Evolutionary conservation across 2,797 vertebrate genomes (phyloP).

Genomic region (Halcyon smyrnensis): DNA sequence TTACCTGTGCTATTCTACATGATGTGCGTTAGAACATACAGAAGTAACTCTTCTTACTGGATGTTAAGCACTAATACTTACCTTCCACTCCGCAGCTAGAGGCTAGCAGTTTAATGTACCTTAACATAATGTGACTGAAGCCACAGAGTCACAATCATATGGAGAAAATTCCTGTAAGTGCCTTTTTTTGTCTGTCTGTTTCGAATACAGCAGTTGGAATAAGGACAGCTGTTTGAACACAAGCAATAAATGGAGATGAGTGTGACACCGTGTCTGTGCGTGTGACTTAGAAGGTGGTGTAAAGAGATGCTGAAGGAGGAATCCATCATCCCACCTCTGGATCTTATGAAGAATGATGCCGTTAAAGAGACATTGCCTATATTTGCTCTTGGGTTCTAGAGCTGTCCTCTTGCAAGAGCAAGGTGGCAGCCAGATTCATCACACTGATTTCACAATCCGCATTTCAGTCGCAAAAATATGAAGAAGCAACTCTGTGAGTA

Average conservation of each 20-base stretch:
- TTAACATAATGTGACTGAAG: not conserved
- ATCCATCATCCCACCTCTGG: not conserved
- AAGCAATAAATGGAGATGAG: conserved; percentile 42
- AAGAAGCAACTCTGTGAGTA: not conserved
- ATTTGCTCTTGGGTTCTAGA: not conserved
- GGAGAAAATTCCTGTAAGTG: conserved; percentile 10
- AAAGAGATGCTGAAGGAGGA: not conserved
- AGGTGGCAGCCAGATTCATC: not conserved
- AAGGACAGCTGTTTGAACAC: not conserved
- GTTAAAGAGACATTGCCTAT: not conserved
- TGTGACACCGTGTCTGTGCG: not conserved
- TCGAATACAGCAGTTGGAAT: not conserved
- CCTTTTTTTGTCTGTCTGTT: conserved; percentile 5
- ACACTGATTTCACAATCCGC: not conserved
- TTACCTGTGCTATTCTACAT: not conserved
- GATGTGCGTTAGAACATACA: not conserved
- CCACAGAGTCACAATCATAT: not conserved
- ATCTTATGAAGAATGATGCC: not conserved
- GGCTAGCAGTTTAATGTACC: not conserved
- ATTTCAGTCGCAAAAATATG: not conserved
- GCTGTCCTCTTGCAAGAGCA: not conserved
- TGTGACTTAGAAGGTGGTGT: not conserved
- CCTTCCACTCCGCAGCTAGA: not conserved
- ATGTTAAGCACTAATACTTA: conserved; percentile 20
- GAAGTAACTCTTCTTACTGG: not conserved